These are phyloP conservation scores for Caenorhabditis virilis DNA, from an alignment of 2,888 invertebrate species.

Conservation along the genomic window DNA sequence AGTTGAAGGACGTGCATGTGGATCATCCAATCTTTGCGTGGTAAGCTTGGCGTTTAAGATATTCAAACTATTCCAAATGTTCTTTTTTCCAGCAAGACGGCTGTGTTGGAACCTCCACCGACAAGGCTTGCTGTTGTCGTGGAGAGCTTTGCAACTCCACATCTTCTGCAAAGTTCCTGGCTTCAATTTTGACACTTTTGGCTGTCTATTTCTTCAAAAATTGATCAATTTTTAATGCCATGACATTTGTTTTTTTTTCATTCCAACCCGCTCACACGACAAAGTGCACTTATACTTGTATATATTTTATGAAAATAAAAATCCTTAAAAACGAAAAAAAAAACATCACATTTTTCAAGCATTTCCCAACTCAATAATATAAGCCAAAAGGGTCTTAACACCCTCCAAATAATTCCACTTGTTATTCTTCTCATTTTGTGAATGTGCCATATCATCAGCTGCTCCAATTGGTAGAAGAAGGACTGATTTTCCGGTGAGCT, in stretches of 20 bases:
- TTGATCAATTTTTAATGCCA: background rate
- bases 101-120: slow-evolving; percentile 40
- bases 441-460: slow-evolving; percentile 96
- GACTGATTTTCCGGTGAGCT: slow-evolving; percentile 79
- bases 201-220: slow-evolving; percentile 29
- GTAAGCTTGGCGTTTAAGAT: slow-evolving; percentile 11
- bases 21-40: slow-evolving; percentile 43
- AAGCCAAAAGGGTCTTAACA: slow-evolving; percentile 63
- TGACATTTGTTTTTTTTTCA: background rate
- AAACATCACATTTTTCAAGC: slow-evolving; percentile 17
- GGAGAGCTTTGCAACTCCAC: slow-evolving; percentile 46
- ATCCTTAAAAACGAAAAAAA: slow-evolving; percentile 1
- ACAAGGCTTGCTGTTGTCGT: slow-evolving; percentile 48
- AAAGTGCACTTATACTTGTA: background rate
- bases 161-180: slow-evolving; percentile 18
- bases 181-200: slow-evolving; percentile 21
- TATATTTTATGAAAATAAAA: background rate
- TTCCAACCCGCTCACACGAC: background rate
- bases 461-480: slow-evolving; percentile 91
- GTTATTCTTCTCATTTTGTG: slow-evolving; percentile 96
- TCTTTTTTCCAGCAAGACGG: slow-evolving; percentile 44
- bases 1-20: slow-evolving; percentile 46
- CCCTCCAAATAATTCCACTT: slow-evolving; percentile 64
- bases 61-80: background rate
- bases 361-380: slow-evolving; percentile 59